Evolutionary conservation across 2,113 vertebrate species (phyloP), one percentile per base, ranked within the genome.

Genomic region (Eurystomus gularis): DNA sequence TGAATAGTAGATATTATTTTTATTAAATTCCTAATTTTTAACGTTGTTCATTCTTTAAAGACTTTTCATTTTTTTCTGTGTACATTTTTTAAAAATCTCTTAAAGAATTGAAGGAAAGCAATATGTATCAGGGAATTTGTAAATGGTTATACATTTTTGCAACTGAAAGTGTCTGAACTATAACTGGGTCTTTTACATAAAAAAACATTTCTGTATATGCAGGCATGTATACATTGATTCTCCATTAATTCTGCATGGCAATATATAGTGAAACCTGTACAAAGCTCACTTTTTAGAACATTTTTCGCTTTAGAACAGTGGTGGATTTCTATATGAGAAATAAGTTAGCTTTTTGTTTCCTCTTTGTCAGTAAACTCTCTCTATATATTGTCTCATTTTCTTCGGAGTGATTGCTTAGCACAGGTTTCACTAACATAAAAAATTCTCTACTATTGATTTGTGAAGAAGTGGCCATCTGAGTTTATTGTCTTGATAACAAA

Each of bases 201-300:
- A 54, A 55, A 51, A 39, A 26, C 9, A 42, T 76, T 88, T 75
- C 51, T 90, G 55, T 94, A 86, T 93, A 94, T 96, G 40, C 95
- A 96, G 95, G 95, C 96, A 97, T 96, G 96, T 97, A 96, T 97
- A 93, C 96, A 57, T 92, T 80, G 66, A 66, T 75, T 55, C 76
- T 79, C 7, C 65, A 40, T 88, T 75, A 89, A 68, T 89, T 88
- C 52, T 97, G 65, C 86, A 82, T 84, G 65, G 13, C 31, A 61
- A 16, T 55, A 24, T 49, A 3, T 48, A 72, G 72, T 96, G 80
- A 91, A 95, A 92, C 49, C 35, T 76, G 77, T 95, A 46, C 72
- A 76, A 82, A 89, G 65, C 44, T 81, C 39, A 12, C 13, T 73
- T 52, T 52, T 60, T 40, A 11, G 6, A 35, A 18, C 5, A 37